phyloP scores from a whole-genome alignment of 2,888 invertebrate genomes.

The Mellilla xanthometata region DNA sequence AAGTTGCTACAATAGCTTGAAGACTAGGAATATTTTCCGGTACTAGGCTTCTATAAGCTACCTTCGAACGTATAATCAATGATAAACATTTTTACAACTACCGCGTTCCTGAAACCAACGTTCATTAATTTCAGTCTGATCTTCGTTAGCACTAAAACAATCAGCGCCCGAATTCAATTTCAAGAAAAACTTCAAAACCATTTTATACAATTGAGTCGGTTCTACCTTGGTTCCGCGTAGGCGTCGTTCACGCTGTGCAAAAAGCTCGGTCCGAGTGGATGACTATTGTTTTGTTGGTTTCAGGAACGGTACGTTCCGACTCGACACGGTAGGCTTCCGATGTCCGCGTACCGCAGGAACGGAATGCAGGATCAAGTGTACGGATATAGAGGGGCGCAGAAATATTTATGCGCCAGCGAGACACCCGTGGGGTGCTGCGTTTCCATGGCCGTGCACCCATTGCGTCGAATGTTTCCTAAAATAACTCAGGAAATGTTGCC shows the following conservation, averaged over 20 bases:
- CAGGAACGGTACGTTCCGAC: conserved; percentile 77
- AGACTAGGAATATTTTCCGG: too few relatives aligned
- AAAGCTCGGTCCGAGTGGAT: conserved; percentile 29
- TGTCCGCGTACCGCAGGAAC: conserved; percentile 63
- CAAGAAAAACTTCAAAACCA: conserved; percentile 12
- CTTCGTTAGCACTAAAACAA: not conserved
- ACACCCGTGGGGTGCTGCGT: conserved; percentile 42
- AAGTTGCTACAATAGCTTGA: conserved; percentile 47
- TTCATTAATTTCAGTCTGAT: not conserved
- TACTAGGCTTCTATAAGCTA: too few relatives aligned
- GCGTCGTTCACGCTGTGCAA: conserved; percentile 14
- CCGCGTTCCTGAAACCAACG: conserved; percentile 39
- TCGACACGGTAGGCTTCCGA: conserved; percentile 65
- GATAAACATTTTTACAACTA: too few relatives aligned
- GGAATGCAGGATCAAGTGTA: conserved; percentile 73
- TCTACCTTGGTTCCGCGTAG: conserved; percentile 15
- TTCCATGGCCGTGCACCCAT: conserved; percentile 56
- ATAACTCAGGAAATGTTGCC: conserved; percentile 61
- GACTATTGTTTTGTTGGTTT: conserved; percentile 61
- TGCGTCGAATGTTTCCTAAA: conserved; percentile 51
- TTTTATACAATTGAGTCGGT: conserved; percentile 16
- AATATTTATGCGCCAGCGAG: conserved; percentile 55
- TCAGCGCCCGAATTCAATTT: conserved; percentile 3
- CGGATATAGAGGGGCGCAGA: conserved; percentile 68
- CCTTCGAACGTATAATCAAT: too few relatives aligned